Conservation (phyloP, 2,888 invertebrate species). For the Seira ritae region DNA sequence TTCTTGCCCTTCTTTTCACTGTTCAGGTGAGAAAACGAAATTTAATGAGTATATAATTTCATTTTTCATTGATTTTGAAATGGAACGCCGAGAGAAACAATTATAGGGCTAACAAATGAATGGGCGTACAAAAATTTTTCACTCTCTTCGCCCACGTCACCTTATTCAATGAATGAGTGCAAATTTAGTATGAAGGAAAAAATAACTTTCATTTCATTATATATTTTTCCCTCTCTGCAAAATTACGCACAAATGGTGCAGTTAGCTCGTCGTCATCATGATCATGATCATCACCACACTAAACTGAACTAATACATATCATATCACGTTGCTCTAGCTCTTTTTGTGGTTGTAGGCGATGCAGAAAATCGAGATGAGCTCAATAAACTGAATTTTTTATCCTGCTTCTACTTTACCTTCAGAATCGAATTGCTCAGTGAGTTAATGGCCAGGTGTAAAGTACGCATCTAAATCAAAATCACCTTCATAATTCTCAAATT, state of each 20-base stretch:
- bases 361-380: not conserved
- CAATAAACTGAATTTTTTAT: not conserved
- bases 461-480: not conserved
- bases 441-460: conserved; percentile 6
- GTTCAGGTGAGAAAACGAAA: not conserved
- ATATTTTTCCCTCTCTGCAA: not conserved
- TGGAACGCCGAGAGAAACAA: no score
- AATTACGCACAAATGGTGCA: conserved; percentile 6
- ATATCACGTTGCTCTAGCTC: no score
- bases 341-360: not conserved
- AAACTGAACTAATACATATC: no score
- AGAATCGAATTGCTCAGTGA: conserved; percentile 1
- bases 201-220: conserved; percentile 5
- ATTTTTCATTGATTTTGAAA: no score
- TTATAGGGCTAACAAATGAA: no score
- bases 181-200: not conserved
- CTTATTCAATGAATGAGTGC: not conserved
- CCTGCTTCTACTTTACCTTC: not conserved
- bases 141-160: conserved; percentile 16
- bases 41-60: not conserved
- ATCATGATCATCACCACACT: not conserved
- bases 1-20: not conserved
- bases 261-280: not conserved
- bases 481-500: conserved; percentile 5
- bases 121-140: not conserved